Evolutionary conservation across 2,888 invertebrate genomes (phyloP).

Genomic region (Copidosoma aretas): DNA sequence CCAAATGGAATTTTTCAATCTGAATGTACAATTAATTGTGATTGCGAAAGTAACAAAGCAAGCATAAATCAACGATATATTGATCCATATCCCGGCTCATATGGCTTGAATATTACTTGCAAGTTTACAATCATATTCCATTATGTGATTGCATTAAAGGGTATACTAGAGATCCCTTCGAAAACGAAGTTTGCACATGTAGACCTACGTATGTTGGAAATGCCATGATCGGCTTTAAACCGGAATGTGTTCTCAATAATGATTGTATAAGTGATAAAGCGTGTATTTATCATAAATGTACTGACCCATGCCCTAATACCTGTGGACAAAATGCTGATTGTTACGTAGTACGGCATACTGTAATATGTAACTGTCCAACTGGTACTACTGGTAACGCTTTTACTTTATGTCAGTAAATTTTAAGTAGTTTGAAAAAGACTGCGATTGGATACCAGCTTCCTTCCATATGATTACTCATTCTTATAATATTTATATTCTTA

Average conservation of each 20-base stretch:
- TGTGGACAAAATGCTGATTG: constrained; percentile 75
- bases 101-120: constrained; percentile 65
- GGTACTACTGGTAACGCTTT: constrained; percentile 70
- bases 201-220: constrained; percentile 62
- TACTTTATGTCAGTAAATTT: constrained; percentile 52
- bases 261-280: constrained; percentile 77
- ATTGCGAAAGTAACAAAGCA: constrained; percentile 63
- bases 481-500: constrained; percentile 56
- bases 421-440: constrained; percentile 54
- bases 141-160: constrained; percentile 67
- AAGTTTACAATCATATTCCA: constrained; percentile 61
- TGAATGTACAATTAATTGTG: constrained; percentile 63
- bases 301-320: constrained; percentile 75
- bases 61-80: constrained; percentile 62
- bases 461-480: constrained; percentile 53
- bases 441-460: too few species aligned
- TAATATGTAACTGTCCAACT: constrained; percentile 74
- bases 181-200: constrained; percentile 57
- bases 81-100: constrained; percentile 64
- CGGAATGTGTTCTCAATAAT: constrained; percentile 74
- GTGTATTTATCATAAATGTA: constrained; percentile 79
- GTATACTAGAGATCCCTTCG: constrained; percentile 65
- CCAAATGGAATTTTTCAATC: too few species aligned
- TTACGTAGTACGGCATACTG: constrained; percentile 75
- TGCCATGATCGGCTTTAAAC: constrained; percentile 63